These are phyloP conservation scores for Cremastobaeus sp. DNA, from an alignment of 2,888 invertebrate genomes.

Conservation along the genomic window DNA sequence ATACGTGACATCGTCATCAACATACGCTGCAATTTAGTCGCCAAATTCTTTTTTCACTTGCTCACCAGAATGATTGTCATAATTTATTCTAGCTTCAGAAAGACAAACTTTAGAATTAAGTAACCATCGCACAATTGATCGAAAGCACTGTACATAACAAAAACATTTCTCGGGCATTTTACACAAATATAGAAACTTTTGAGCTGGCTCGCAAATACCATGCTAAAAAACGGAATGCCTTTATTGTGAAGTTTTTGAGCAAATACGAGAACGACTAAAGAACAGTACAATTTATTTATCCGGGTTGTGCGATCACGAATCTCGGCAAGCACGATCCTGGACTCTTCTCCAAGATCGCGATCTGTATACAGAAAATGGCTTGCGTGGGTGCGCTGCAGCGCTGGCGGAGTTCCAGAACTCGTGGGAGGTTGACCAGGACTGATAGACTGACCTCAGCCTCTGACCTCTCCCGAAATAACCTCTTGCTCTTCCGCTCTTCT, in stretches of 20 bases:
- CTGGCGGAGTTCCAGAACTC: conserved; percentile 75
- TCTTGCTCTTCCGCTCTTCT: conserved; percentile 51
- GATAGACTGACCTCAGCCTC: conserved; percentile 78
- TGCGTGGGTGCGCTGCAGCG: conserved; percentile 62
- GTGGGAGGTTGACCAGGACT: conserved; percentile 78
- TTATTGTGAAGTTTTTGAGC: conserved; percentile 29
- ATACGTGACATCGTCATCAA: conserved; percentile 60
- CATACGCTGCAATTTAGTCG: conserved; percentile 38
- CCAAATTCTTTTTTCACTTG: conserved; percentile 32
- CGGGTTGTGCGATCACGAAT: conserved; percentile 58
- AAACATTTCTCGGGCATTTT: too few relatives aligned
- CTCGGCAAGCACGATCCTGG: conserved; percentile 59
- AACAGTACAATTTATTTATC: conserved; percentile 56
- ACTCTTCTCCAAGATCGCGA: conserved; percentile 59
- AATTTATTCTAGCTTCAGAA: conserved; percentile 24
- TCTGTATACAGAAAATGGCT: conserved; percentile 57
- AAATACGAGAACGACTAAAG: conserved; percentile 44
- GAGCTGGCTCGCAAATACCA: too few relatives aligned
- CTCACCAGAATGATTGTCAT: conserved; percentile 37
- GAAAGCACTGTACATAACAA: too few relatives aligned
- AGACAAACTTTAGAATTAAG: background rate
- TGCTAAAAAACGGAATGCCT: conserved; percentile 26
- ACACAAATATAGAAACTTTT: too few relatives aligned
- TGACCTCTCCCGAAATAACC: conserved; percentile 78
- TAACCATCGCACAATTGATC: too few relatives aligned